phyloP scores from a whole-genome alignment of 1,140 invertebrate species.

The Pectinophora gossypiella region DNA sequence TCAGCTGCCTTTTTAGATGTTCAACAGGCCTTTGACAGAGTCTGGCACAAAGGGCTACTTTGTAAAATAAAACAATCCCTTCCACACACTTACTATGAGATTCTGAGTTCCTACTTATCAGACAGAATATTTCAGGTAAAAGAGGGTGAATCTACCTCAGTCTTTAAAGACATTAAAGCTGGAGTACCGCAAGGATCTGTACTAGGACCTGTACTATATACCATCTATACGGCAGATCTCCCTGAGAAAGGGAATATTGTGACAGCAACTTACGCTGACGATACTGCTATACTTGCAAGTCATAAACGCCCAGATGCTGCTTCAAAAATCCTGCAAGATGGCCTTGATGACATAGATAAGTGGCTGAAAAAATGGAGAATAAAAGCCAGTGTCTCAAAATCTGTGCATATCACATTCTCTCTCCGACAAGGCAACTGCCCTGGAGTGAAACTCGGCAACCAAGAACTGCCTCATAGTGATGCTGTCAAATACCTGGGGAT shows the following conservation, averaged over 20 bases:
- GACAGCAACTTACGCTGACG: not conserved
- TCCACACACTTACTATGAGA: not conserved
- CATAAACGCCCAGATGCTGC: not conserved
- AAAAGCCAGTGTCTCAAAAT: not conserved
- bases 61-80: not conserved
- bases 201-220: not conserved
- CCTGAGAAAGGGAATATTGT: not conserved
- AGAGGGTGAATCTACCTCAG: not conserved
- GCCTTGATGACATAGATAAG: not conserved
- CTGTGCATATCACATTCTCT: not conserved
- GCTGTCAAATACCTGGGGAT: not conserved
- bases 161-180: not conserved
- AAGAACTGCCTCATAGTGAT: not conserved
- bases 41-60: not conserved
- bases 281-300: not conserved
- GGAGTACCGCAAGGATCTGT: not conserved
- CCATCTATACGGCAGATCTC: not conserved
- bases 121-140: not conserved
- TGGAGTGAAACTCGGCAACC: not conserved
- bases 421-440: not conserved
- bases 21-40: not conserved
- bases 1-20: not conserved
- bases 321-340: not conserved
- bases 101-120: not conserved
- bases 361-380: slow-evolving; percentile 5